Evolutionary conservation across 2,113 vertebrate species (phyloP).

Genomic region (Collichthys lucidus): DNA sequence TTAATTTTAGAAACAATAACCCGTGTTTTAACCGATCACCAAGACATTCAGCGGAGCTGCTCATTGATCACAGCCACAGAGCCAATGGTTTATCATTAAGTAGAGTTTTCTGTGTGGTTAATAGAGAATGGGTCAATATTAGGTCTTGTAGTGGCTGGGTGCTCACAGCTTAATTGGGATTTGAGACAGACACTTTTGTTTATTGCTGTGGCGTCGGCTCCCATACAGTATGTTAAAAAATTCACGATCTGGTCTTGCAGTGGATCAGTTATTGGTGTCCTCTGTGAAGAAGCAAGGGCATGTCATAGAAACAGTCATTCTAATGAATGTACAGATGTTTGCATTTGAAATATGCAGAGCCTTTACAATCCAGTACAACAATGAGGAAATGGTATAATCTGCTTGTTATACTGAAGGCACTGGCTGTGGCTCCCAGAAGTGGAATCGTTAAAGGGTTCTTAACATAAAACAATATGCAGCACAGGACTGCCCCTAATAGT

Average conservation of each 20-base stretch:
- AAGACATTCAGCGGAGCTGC: not conserved
- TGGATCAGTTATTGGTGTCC: constrained; percentile 33
- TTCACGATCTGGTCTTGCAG: not conserved
- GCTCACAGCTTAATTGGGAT: not conserved
- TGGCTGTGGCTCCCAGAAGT: too few relatives aligned
- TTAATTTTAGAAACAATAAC: constrained; percentile 37
- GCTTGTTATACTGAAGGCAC: too few relatives aligned
- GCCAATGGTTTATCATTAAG: not conserved
- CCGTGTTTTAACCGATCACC: not conserved
- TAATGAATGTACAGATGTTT: constrained; percentile 4
- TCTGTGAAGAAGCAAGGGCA: constrained; percentile 41
- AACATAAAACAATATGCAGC: too few relatives aligned
- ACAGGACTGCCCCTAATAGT: too few relatives aligned
- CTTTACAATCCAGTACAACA: not conserved
- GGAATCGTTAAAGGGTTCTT: too few relatives aligned
- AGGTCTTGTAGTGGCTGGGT: not conserved
- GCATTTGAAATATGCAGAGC: not conserved
- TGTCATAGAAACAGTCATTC: not conserved
- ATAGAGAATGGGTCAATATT: constrained; percentile 14
- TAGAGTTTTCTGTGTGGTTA: not conserved
- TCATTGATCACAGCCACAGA: constrained; percentile 17
- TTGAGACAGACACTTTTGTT: not conserved
- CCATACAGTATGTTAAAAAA: constrained; percentile 38
- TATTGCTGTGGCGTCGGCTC: not conserved
- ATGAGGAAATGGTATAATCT: not conserved